A percentile compares a stretch with the other conserved stretches of the same genome.
These are phyloP conservation scores for Macroramphosus scolopax DNA, from an alignment of 2,797 vertebrate genomes.

Conservation along the genomic window DNA sequence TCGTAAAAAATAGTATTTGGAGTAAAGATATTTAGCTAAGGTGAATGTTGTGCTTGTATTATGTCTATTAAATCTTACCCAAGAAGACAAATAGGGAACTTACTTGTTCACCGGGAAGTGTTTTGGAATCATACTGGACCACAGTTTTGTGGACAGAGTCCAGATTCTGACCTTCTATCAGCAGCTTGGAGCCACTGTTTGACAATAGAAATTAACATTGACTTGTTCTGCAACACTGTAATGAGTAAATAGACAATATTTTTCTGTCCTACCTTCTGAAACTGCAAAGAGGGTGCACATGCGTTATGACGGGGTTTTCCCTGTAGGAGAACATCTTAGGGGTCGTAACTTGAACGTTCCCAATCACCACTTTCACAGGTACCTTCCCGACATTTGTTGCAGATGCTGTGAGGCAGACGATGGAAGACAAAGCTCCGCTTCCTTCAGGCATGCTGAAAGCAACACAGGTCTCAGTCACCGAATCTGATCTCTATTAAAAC, in stretches of 20 bases:
- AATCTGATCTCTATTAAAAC: not conserved
- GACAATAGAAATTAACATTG: not conserved
- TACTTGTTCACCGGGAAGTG: slow-evolving; percentile 52
- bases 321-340: slow-evolving; percentile 80
- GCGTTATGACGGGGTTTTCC: slow-evolving; percentile 75
- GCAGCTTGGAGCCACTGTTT: slow-evolving; percentile 80
- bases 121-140: slow-evolving; percentile 72
- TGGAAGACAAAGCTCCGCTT: slow-evolving; percentile 53
- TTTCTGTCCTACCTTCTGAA: slow-evolving; percentile 81
- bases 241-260: no score
- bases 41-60: no score
- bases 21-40: no score
- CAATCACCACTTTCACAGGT: slow-evolving; percentile 77
- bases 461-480: slow-evolving; percentile 3
- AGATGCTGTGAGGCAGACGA: slow-evolving; percentile 65
- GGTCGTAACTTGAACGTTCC: slow-evolving; percentile 70
- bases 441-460: slow-evolving; percentile 48
- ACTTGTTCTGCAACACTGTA: no score
- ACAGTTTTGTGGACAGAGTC: slow-evolving; percentile 80
- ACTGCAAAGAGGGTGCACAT: slow-evolving; percentile 83
- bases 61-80: no score
- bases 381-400: slow-evolving; percentile 47
- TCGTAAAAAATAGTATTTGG: not conserved
- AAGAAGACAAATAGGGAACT: no score
- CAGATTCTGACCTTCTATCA: slow-evolving; percentile 83